phyloP scores from a whole-genome alignment of 2,113 vertebrate genomes.

The Grus americana region DNA sequence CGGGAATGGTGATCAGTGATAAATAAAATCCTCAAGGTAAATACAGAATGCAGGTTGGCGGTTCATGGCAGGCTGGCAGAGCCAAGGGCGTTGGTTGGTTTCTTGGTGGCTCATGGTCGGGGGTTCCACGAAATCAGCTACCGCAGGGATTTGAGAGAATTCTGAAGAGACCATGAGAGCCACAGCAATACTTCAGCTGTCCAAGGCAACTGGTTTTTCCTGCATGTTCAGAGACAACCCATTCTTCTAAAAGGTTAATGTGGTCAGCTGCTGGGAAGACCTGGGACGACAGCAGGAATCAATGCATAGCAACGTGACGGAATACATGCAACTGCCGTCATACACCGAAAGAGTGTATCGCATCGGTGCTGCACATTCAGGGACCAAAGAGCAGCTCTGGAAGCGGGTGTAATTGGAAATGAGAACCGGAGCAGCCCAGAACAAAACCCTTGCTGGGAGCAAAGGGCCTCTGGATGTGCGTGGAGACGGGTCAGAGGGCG shows the following conservation, averaged over 20 bases:
- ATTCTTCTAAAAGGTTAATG: neutral
- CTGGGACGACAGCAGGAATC: neutral
- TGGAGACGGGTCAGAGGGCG: too few species aligned
- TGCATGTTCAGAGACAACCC: neutral
- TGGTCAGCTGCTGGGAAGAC: neutral
- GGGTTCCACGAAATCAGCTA: neutral
- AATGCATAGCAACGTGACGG: neutral
- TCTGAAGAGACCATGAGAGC: neutral
- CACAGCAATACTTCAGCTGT: neutral
- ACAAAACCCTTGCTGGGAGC: neutral
- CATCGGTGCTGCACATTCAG: fast-evolving
- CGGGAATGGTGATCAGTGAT: neutral
- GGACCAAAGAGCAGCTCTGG: neutral
- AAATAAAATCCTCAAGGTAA: constrained; percentile 21
- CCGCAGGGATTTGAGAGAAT: neutral
- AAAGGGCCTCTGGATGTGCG: fast-evolving
- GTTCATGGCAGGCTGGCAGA: neutral
- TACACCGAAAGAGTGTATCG: neutral
- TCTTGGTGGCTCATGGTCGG: neutral
- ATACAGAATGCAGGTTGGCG: neutral
- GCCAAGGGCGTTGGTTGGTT: neutral
- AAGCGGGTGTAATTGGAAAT: neutral
- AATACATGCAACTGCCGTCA: neutral
- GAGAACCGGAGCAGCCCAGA: neutral
- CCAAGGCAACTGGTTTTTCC: neutral